Evolutionary conservation across 1,140 invertebrate species (phyloP).

Genomic region (Heliconius congener): DNA sequence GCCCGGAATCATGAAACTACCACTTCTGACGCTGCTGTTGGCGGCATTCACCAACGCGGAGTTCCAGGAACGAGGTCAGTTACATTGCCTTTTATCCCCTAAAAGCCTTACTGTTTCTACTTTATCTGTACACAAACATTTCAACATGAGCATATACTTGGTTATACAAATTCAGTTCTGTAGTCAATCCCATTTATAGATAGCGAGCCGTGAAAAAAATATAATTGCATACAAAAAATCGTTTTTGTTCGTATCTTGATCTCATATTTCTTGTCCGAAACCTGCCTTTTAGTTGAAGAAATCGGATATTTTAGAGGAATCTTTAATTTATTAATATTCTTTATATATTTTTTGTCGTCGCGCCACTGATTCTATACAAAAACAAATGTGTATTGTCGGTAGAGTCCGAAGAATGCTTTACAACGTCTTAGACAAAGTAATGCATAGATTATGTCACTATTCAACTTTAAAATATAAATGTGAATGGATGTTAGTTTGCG

Average conservation of each 20-base stretch:
- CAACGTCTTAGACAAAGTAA: not conserved
- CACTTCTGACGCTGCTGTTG: constrained; percentile 46
- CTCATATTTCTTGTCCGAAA: constrained; percentile 23
- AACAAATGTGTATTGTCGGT: not conserved
- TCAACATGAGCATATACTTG: not conserved
- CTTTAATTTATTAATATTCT: constrained; percentile 5
- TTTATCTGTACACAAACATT: not conserved
- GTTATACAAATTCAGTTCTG: not conserved
- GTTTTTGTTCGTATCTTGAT: constrained; percentile 19
- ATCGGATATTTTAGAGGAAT: constrained; percentile 10
- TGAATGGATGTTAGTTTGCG: not conserved
- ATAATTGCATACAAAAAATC: constrained; percentile 40
- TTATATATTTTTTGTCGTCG: not conserved
- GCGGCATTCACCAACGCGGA: constrained; percentile 53
- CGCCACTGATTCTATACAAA: not conserved
- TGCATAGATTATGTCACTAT: not conserved
- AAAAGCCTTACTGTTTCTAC: not conserved
- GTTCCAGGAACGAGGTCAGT: constrained; percentile 68
- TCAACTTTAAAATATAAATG: constrained; percentile 3
- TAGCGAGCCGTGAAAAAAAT: constrained; percentile 5
- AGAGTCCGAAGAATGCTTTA: not conserved
- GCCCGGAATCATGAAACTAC: constrained; percentile 56
- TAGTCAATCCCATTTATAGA: constrained; percentile 9
- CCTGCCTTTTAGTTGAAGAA: constrained; percentile 24
- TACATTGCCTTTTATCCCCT: not conserved